A percentile compares a stretch with the other conserved stretches of the same genome.
These are phyloP conservation scores for Dolichopus griseipennis DNA, from an alignment of 2,888 invertebrate species.

Conservation along the genomic window DNA sequence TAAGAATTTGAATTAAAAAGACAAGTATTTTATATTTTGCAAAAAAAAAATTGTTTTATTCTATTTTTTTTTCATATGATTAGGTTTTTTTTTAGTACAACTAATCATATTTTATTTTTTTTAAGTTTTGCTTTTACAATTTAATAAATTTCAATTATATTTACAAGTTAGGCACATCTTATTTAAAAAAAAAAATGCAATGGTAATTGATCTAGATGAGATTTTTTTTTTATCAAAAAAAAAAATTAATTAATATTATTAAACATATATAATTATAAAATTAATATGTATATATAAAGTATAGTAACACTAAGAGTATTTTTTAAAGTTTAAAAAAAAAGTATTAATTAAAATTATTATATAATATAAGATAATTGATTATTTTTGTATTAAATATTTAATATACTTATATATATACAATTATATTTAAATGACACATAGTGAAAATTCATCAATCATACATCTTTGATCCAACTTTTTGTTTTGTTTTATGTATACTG, in stretches of 20 bases:
- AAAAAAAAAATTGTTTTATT: too few relatives aligned
- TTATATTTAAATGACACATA: constrained; percentile 1
- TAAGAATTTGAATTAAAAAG: too few relatives aligned
- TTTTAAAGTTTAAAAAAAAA: too few relatives aligned
- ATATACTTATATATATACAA: background rate
- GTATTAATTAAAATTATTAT: too few relatives aligned
- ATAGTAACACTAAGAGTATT: background rate
- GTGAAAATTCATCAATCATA: background rate
- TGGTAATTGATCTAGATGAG: constrained; percentile 6
- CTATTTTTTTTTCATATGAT: too few relatives aligned
- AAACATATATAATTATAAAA: background rate
- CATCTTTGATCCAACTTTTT: background rate
- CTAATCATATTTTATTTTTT: too few relatives aligned
- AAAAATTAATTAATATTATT: background rate
- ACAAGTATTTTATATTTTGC: too few relatives aligned
- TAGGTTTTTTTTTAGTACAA: too few relatives aligned
- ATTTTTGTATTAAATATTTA: background rate
- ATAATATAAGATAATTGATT: too few relatives aligned
- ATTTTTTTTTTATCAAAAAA: background rate
- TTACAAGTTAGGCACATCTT: constrained; percentile 4
- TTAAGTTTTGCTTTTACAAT: too few relatives aligned
- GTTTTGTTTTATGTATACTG: background rate
- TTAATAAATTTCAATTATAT: background rate
- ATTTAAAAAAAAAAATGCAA: background rate
- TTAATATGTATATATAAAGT: background rate